Evolutionary conservation across 2,797 vertebrate genomes (phyloP).

Genomic region (Parotocinclus haroldoi): DNA sequence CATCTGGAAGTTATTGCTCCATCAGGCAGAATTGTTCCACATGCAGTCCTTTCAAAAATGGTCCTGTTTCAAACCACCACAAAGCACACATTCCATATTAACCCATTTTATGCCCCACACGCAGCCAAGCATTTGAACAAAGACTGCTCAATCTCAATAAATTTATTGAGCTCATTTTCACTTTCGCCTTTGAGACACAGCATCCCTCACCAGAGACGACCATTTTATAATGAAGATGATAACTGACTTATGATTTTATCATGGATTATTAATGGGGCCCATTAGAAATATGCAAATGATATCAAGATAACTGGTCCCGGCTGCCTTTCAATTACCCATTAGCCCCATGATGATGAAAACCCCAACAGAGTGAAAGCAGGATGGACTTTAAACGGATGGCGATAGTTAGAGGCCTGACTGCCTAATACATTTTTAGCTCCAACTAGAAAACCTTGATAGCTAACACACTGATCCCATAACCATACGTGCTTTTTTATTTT

Average conservation of each 20-base stretch:
- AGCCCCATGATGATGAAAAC: not conserved
- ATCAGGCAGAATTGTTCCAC: slow-evolving; percentile 58
- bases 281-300: slow-evolving; percentile 21
- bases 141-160: not conserved
- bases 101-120: slow-evolving; percentile 14
- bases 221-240: slow-evolving; percentile 19
- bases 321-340: slow-evolving; percentile 16
- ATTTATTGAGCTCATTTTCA: slow-evolving; percentile 5
- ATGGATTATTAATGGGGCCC: slow-evolving; percentile 12
- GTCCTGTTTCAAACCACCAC: slow-evolving; percentile 59
- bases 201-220: slow-evolving; percentile 14
- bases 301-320: slow-evolving; percentile 12
- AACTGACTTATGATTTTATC: slow-evolving; percentile 28
- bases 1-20: slow-evolving; percentile 78
- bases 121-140: not conserved
- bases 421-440: slow-evolving; percentile 9
- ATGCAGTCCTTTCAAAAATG: slow-evolving; percentile 50
- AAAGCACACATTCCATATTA: slow-evolving; percentile 54
- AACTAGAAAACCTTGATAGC: not conserved
- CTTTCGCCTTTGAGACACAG: slow-evolving; percentile 3
- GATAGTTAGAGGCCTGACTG: slow-evolving; percentile 5
- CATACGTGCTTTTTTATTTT: too few species aligned
- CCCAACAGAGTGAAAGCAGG: not conserved
- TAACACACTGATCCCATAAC: not conserved
- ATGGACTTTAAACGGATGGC: slow-evolving; percentile 12